phyloP scores from a whole-genome alignment of 2,113 vertebrate genomes.

The Actenoides hombroni region DNA sequence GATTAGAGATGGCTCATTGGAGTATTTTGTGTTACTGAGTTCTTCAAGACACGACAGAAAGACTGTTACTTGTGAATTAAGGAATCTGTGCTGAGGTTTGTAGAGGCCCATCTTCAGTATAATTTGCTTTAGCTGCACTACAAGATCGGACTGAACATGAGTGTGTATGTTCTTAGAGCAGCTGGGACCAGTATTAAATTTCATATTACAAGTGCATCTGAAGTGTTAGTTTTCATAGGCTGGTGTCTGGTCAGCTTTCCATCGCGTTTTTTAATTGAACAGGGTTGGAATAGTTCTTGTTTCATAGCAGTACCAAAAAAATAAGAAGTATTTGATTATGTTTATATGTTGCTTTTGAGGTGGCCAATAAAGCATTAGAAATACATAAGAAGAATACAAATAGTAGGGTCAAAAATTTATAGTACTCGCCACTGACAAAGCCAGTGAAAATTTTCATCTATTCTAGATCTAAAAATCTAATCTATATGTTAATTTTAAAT shows the following conservation, averaged over 20 bases:
- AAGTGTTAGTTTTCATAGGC: not conserved
- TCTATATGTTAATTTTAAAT: not conserved
- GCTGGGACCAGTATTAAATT: not conserved
- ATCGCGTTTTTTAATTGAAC: not conserved
- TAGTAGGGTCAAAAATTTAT: not conserved
- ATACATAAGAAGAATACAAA: not conserved
- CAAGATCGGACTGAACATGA: not conserved
- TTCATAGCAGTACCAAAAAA: not conserved
- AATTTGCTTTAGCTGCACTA: not conserved
- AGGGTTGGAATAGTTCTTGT: not conserved
- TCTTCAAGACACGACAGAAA: not conserved
- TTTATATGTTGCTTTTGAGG: not conserved
- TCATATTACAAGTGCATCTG: not conserved
- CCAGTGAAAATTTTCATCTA: not conserved
- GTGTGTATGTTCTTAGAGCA: not conserved
- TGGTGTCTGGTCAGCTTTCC: not conserved
- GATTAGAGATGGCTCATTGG: not conserved
- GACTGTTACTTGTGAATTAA: not conserved
- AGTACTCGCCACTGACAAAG: not conserved
- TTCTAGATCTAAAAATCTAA: not conserved
- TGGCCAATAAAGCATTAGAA: not conserved
- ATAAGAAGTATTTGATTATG: not conserved
- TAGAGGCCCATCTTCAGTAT: not conserved
- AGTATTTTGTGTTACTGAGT: not conserved
- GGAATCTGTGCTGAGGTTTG: not conserved